Evolutionary conservation across 2,797 vertebrate species (phyloP).

Genomic region (Chelon labrosus): DNA sequence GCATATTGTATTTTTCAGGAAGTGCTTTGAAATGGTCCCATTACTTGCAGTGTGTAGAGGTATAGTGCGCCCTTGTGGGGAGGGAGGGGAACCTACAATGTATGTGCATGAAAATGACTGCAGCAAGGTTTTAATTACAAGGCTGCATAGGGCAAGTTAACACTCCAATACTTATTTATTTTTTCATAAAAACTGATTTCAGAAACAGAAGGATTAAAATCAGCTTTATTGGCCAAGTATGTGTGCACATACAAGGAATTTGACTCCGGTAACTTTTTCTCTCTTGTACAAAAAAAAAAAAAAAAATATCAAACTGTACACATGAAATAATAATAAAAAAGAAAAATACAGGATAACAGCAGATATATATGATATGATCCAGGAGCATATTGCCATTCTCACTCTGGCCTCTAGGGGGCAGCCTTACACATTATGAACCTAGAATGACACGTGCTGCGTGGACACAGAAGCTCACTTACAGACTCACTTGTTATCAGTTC

Average conservation of each 20-base stretch:
- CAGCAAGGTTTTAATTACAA: neutral
- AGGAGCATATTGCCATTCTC: neutral
- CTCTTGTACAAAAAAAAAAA: no score
- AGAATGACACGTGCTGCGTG: neutral
- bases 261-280: no score
- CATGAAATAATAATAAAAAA: no score
- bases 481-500: neutral
- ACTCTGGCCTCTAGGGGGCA: slow-evolving; percentile 25
- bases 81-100: neutral
- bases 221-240: no score
- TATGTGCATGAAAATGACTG: neutral
- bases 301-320: no score
- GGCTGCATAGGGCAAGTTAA: no score
- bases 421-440: neutral
- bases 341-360: no score
- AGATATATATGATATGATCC: no score
- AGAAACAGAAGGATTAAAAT: no score
- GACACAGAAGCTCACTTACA: neutral
- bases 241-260: no score
- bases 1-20: neutral
- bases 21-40: neutral
- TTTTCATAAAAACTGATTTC: no score
- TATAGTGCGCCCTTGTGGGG: slow-evolving; percentile 1
- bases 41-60: neutral
- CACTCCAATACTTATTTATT: no score